These are phyloP conservation scores for Hydrozoanthus gracilis DNA, from an alignment of 92 coral and sea anemone genomes.

Conservation along the genomic window DNA sequence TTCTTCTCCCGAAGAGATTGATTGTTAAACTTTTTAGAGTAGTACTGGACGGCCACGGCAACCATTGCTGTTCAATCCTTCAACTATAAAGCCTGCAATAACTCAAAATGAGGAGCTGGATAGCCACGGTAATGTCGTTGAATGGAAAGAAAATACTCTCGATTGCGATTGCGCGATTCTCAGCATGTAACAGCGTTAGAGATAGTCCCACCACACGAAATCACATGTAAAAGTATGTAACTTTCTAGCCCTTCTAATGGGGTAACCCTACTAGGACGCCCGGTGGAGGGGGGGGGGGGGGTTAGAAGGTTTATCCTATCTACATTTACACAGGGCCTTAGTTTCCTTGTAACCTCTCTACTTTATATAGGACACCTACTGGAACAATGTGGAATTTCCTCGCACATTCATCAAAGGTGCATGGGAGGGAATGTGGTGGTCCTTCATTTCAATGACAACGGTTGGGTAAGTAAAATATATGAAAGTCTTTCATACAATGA, in stretches of 20 bases:
- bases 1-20: too few species aligned
- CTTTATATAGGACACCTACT: slow-evolving; percentile 4
- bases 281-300: too few species aligned
- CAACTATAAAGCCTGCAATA: too few species aligned
- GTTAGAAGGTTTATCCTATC: too few species aligned
- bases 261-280: neutral
- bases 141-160: neutral
- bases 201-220: neutral
- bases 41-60: too few species aligned
- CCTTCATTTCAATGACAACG: slow-evolving; percentile 42
- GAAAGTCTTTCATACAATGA: neutral
- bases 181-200: neutral
- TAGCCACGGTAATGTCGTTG: too few species aligned
- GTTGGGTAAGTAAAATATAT: slow-evolving; percentile 20
- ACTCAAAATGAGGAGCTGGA: too few species aligned
- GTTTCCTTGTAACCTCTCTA: neutral
- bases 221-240: neutral
- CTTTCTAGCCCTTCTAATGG: neutral
- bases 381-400: slow-evolving; percentile 16
- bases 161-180: neutral
- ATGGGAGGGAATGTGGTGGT: slow-evolving; percentile 46
- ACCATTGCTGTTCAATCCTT: too few species aligned
- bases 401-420: slow-evolving; percentile 19
- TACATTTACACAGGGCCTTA: neutral
- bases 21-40: too few species aligned